Evolutionary conservation across 2,797 vertebrate genomes (phyloP).

Genomic region (Siniperca scherzeri): DNA sequence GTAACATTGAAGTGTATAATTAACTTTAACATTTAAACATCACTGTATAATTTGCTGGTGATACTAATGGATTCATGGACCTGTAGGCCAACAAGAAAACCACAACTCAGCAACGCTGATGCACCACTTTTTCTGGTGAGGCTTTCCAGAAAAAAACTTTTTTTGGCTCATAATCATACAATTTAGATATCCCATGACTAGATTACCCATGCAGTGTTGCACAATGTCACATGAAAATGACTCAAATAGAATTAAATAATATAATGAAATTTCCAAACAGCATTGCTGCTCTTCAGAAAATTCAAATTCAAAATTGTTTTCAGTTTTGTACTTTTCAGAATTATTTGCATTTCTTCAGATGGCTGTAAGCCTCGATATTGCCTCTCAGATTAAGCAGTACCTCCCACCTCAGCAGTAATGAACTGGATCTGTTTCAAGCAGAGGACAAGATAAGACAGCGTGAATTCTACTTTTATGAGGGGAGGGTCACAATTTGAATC

Average conservation of each 20-base stretch:
- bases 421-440: not conserved
- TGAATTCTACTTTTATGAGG: not conserved
- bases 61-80: too few relatives aligned
- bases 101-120: not conserved
- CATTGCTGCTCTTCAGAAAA: not conserved
- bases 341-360: not conserved
- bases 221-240: not conserved
- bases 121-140: not conserved
- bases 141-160: not conserved
- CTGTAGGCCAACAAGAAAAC: too few relatives aligned
- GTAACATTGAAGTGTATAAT: not conserved
- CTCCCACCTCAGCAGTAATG: not conserved
- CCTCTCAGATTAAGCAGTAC: not conserved
- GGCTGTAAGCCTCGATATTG: not conserved
- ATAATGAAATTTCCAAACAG: not conserved
- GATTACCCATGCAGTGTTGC: not conserved
- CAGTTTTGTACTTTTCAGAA: not conserved
- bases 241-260: not conserved
- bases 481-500: constrained; percentile 27
- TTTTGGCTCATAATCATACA: not conserved
- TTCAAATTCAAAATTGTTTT: not conserved
- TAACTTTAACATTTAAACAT: not conserved
- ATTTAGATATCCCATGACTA: not conserved
- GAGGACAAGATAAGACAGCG: not conserved
- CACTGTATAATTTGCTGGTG: too few relatives aligned